Percentiles rank a stretch among this genome's conserved stretches.
Conservation (phyloP, 2,113 vertebrate genomes). For the Pelecanoides urinatrix region DNA sequence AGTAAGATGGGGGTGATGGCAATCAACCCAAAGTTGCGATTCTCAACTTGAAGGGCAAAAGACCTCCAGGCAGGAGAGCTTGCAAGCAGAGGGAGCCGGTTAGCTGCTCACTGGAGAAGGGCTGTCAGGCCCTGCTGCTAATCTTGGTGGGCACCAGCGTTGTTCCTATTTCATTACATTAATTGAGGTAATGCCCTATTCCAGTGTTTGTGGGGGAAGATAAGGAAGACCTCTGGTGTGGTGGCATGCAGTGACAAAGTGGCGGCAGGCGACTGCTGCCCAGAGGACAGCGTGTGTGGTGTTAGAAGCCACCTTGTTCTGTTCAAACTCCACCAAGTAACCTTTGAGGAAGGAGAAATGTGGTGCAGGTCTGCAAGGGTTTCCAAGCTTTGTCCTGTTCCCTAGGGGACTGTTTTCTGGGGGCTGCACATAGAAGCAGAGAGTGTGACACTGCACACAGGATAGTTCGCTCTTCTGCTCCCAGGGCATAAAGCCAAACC, state of each 20-base stretch:
- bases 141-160: neutral
- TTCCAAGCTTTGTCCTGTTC: neutral
- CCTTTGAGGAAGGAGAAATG: neutral
- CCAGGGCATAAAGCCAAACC: neutral
- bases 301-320: neutral
- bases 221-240: neutral
- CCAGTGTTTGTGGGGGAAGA: neutral
- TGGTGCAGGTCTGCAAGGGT: neutral
- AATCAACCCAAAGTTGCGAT: neutral
- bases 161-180: rapidly evolving
- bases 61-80: too few species aligned
- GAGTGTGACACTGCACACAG: neutral
- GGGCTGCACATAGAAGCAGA: neutral
- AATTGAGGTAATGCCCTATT: neutral
- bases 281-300: rapidly evolving
- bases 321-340: neutral
- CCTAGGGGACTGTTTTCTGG: neutral
- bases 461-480: neutral
- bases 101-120: neutral
- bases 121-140: neutral
- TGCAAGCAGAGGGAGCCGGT: rapidly evolving
- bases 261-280: neutral
- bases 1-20: neutral
- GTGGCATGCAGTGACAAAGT: neutral
- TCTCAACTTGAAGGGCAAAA: neutral